phyloP scores from a whole-genome alignment of 2,888 invertebrate genomes.

The Serripes groenlandicus region DNA sequence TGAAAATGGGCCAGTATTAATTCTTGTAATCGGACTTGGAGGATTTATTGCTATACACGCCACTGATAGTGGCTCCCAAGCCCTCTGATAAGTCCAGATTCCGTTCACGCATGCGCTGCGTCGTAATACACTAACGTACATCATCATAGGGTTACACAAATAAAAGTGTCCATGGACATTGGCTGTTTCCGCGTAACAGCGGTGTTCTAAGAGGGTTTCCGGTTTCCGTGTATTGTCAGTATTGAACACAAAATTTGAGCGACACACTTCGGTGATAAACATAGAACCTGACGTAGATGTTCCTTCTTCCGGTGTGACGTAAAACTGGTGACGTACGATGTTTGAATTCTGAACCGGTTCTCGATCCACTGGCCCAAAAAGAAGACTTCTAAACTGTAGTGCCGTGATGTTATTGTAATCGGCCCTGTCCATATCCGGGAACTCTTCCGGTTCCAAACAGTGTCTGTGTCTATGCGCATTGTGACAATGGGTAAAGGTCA shows the following conservation, averaged over 20 bases:
- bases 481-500: too few species aligned
- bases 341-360: neutral
- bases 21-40: too few species aligned
- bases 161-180: neutral
- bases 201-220: neutral
- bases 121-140: neutral
- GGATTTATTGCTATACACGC: neutral
- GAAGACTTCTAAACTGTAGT: neutral
- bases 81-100: neutral
- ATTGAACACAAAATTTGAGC: neutral
- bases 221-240: conserved; percentile 1
- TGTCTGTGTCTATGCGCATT: conserved; percentile 1
- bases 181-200: neutral
- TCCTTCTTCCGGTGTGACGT: neutral
- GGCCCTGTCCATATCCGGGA: neutral
- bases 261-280: too few species aligned
- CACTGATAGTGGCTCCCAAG: neutral
- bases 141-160: neutral
- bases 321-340: neutral
- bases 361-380: neutral
- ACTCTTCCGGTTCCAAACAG: neutral
- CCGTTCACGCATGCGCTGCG: neutral
- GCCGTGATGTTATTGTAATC: neutral
- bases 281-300: too few species aligned
- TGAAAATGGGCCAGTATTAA: too few species aligned